Evolutionary conservation across 2,888 invertebrate genomes (phyloP).

Genomic region (Microctonus brassicae): DNA sequence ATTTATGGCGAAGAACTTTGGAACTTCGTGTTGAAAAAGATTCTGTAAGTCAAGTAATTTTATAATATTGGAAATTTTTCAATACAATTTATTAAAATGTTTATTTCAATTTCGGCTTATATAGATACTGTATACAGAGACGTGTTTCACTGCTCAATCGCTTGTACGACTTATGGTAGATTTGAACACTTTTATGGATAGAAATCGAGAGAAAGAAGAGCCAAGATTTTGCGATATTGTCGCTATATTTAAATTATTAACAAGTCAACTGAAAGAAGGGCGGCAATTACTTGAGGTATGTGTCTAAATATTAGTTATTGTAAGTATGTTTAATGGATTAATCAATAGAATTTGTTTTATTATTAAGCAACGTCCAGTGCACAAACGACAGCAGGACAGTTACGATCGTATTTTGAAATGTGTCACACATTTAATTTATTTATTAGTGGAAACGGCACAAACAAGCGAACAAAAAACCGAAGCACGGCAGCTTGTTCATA

Average conservation of each 20-base stretch:
- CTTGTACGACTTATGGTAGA: constrained; percentile 87
- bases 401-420: constrained; percentile 87
- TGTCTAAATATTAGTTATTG: background rate
- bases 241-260: constrained; percentile 78
- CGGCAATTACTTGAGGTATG: constrained; percentile 68
- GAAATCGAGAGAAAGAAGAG: constrained; percentile 70
- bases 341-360: constrained; percentile 31
- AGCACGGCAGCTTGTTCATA: constrained; percentile 70
- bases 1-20: constrained; percentile 88
- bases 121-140: constrained; percentile 78
- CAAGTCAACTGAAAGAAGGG: constrained; percentile 73
- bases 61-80: background rate
- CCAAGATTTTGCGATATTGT: constrained; percentile 80
- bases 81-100: background rate
- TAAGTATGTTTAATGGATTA: constrained; percentile 12
- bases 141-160: constrained; percentile 89
- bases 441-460: constrained; percentile 76
- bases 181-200: constrained; percentile 73
- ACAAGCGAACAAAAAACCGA: constrained; percentile 70
- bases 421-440: constrained; percentile 81
- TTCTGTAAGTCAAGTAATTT: constrained; percentile 72
- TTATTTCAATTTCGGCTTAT: constrained; percentile 29
- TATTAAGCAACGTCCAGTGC: constrained; percentile 77
- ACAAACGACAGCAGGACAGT: constrained; percentile 83
- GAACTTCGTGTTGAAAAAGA: constrained; percentile 84